These are phyloP conservation scores for Pseudococcus longispinus DNA, from an alignment of 2,888 invertebrate genomes.

Conservation along the genomic window DNA sequence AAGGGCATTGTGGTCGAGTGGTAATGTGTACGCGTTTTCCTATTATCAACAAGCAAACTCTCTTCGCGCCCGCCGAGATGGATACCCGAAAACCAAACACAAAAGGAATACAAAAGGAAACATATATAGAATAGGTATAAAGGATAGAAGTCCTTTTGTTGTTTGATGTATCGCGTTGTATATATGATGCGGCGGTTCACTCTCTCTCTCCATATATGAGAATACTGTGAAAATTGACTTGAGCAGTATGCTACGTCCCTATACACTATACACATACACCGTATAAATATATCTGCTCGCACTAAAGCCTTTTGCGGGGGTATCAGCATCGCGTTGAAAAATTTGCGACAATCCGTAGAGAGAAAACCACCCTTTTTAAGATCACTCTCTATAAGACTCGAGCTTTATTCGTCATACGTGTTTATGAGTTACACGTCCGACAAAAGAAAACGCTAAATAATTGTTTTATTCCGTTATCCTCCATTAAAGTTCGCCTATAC, in stretches of 20 bases:
- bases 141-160: slow-evolving; percentile 54
- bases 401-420: slow-evolving; percentile 41
- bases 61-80: neutral
- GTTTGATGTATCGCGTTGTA: slow-evolving; percentile 46
- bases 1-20: slow-evolving; percentile 46
- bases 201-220: neutral
- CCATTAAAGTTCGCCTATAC: neutral
- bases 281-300: neutral
- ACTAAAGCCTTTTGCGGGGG: neutral
- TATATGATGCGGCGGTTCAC: slow-evolving; percentile 44
- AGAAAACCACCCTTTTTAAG: slow-evolving; percentile 41
- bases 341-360: neutral
- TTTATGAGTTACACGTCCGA: slow-evolving; percentile 26
- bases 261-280: neutral
- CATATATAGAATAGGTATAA: slow-evolving; percentile 34
- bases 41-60: slow-evolving; percentile 12
- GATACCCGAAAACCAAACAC: slow-evolving; percentile 2
- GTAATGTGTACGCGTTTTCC: slow-evolving; percentile 51
- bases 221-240: slow-evolving; percentile 53
- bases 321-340: neutral
- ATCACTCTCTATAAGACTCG: neutral
- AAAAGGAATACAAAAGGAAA: slow-evolving; percentile 37
- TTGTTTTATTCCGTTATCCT: slow-evolving; percentile 50
- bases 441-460: slow-evolving; percentile 54
- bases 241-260: neutral